Conservation (phyloP, 2,113 vertebrate genomes). For the Ammodytes marinus region DNA sequence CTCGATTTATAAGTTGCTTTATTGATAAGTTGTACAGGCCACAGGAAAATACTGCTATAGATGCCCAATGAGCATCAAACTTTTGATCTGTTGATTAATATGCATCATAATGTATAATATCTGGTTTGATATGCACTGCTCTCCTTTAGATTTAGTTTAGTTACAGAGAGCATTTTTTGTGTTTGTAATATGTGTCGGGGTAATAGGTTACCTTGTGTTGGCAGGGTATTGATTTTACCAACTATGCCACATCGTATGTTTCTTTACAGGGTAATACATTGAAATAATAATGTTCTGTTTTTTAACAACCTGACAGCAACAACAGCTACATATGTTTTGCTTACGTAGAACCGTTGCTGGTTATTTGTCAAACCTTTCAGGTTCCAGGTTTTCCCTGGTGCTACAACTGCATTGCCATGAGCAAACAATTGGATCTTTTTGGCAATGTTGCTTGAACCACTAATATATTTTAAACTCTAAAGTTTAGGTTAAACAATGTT, state of each 20-base stretch:
- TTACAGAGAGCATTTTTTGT: conserved; percentile 89
- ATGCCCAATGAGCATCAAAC: conserved; percentile 87
- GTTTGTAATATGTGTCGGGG: conserved; percentile 87
- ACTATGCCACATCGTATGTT: conserved; percentile 89
- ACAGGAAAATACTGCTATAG: conserved; percentile 87
- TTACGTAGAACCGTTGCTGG: not conserved
- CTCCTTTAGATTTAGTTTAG: conserved; percentile 90
- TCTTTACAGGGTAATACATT: conserved; percentile 84
- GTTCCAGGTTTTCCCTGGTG: not conserved
- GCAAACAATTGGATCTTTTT: not conserved
- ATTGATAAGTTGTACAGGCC: conserved; percentile 89
- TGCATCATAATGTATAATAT: conserved; percentile 91
- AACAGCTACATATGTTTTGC: not conserved
- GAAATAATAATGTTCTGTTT: conserved; percentile 36
- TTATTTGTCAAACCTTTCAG: not conserved
- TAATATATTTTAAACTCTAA: not conserved
- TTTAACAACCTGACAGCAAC: not conserved
- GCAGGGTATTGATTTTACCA: conserved; percentile 87
- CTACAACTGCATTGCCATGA: not conserved
- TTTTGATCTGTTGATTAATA: conserved; percentile 90
- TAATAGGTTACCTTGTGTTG: conserved; percentile 87
- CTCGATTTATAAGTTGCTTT: conserved; percentile 88
- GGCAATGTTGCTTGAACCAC: not conserved
- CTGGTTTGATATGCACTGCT: conserved; percentile 90
- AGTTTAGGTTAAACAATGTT: too few species aligned